These are phyloP conservation scores for Lagopus leucura DNA, from an alignment of 2,113 vertebrate genomes.

Conservation along the genomic window DNA sequence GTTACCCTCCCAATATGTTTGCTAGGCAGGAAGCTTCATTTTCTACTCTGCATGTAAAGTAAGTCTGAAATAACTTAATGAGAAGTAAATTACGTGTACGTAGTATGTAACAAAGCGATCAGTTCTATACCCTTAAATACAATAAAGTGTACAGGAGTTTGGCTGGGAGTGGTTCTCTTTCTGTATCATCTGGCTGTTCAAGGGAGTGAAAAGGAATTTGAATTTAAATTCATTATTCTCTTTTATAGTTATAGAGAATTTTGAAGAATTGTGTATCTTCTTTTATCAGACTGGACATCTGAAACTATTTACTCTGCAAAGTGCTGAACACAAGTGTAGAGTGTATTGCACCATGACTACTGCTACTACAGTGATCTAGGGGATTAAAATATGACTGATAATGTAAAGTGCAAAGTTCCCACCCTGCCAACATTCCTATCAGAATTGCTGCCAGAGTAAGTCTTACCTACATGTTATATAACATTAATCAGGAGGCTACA, in stretches of 20 bases:
- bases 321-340: not conserved
- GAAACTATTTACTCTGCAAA: not conserved
- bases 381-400: not conserved
- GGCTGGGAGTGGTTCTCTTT: not conserved
- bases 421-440: not conserved
- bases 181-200: not conserved
- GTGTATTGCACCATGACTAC: not conserved
- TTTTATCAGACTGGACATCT: not conserved
- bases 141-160: not conserved
- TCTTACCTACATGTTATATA: not conserved
- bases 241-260: not conserved
- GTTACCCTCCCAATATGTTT: not conserved
- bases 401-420: not conserved
- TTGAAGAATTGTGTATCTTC: not conserved
- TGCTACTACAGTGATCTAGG: not conserved
- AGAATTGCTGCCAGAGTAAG: constrained; percentile 40
- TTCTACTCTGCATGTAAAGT: not conserved
- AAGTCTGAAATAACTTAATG: not conserved
- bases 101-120: not conserved
- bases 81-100: not conserved
- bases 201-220: not conserved
- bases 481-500: not conserved
- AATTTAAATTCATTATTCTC: not conserved
- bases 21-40: not conserved
- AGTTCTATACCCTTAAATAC: not conserved